Base-by-base conservation (phyloP, 2,113 vertebrate species). In the Polypterus senegalus region DNA sequence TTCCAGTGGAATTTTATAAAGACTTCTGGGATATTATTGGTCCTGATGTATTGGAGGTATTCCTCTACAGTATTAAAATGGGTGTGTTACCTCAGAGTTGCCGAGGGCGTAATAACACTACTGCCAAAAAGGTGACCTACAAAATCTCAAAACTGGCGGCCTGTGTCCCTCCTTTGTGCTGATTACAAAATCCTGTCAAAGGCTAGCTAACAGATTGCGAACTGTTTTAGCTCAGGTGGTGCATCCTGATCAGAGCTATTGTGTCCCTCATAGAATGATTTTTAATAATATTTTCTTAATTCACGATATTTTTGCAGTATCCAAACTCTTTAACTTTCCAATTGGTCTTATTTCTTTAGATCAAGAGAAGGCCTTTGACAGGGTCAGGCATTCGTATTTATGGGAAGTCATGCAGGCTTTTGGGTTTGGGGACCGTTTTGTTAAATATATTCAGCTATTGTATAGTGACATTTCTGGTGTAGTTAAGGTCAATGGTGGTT, bases 161-260 rank as follows among this genome's bases (percentile, higher is more conserved):
- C 59, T 4, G 46, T 48, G 6, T 9, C 9, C 9, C 59, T 60
- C 4, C 4, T 60, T 3, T 60, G 59, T 5, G 5, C 46, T 4
- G 6, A 60, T 27, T 60, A 60, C 46, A 60, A 60, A 60, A 48
- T 60, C 3, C 8, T 60, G 3, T 47, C 5, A 27, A 60, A 60
- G 4, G 43, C 48, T 60, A 46, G 59, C 9, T 46, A 60, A 60
- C 9, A 47, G 27, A 27, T 27, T 27, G 27, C 2, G 27, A 27
- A 27, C 27, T 27, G 27, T 27, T 27, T 27, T 27, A 27, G 27
- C 27, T 27, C 27, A 27, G 27, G 27, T 27, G 27, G 27, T 27
- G 27, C 27, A 27, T 27, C 27, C 27, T 27, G 27, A 27, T 27
- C 27, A 27, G 27, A 27, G 6, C 1, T 60, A 60, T 11, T 60